A percentile compares a stretch with the other conserved stretches of the same genome.
phyloP scores from a whole-genome alignment of 2,113 vertebrate species.

The Sebastes fasciatus region DNA sequence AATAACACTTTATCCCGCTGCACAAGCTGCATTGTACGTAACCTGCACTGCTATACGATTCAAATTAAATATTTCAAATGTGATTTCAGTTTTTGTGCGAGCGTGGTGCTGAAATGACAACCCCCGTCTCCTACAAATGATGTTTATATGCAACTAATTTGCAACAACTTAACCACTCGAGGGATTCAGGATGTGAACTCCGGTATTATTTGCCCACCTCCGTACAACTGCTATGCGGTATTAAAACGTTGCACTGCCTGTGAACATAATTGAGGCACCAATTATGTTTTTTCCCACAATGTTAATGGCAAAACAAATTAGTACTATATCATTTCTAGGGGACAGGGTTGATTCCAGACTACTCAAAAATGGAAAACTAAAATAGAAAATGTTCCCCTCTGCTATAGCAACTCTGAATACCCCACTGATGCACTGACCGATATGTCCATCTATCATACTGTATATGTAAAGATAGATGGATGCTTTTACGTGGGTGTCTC shows the following conservation, averaged over 20 bases:
- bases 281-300: background rate
- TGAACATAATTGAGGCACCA: too few relatives aligned
- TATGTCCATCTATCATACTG: background rate
- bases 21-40: background rate
- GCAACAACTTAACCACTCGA: background rate
- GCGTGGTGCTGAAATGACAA: background rate
- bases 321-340: background rate
- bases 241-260: background rate
- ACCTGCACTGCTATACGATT: background rate
- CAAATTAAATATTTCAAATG: background rate
- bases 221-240: too few relatives aligned
- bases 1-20: background rate
- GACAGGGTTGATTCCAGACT: background rate
- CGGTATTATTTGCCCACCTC: fast-evolving
- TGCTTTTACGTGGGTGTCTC: background rate
- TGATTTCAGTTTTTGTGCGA: background rate
- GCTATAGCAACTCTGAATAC: background rate
- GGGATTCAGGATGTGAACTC: background rate
- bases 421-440: background rate
- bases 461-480: background rate
- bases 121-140: background rate
- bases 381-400: background rate
- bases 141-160: background rate
- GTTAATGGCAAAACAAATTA: background rate
- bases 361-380: background rate